Conservation (phyloP, 2,113 vertebrate genomes). For the Dicerorhinus sumatrensis region DNA sequence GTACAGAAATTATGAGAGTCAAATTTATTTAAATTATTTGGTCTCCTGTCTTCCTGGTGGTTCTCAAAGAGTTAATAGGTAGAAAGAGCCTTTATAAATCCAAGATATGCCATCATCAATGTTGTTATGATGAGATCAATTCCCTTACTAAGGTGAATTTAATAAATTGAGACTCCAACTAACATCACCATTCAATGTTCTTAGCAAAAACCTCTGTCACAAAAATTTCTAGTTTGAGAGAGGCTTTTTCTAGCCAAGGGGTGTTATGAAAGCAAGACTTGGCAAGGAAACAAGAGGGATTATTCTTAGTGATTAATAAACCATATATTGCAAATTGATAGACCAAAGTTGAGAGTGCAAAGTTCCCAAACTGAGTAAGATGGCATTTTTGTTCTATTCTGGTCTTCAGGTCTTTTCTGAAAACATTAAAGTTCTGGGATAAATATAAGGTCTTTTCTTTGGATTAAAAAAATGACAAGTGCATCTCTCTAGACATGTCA, state of each 20-base stretch:
- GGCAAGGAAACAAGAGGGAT: not conserved
- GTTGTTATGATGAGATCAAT: not conserved
- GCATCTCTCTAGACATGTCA: not conserved
- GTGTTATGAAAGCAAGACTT: not conserved
- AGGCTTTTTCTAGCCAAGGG: not conserved
- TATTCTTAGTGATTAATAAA: not conserved
- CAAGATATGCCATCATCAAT: not conserved
- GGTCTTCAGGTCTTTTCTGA: not conserved
- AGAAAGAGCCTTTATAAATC: constrained; percentile 5
- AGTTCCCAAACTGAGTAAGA: not conserved
- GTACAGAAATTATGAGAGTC: not conserved
- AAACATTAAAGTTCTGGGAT: not conserved
- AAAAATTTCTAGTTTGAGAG: constrained; percentile 30
- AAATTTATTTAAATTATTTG: not conserved
- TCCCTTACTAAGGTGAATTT: constrained; percentile 5
- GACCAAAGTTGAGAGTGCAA: not conserved
- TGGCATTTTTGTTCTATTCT: not conserved
- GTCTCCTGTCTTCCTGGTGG: not conserved
- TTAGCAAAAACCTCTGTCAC: not conserved
- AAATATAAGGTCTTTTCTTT: not conserved
- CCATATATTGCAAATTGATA: not conserved
- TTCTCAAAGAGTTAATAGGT: not conserved
- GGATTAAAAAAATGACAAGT: not conserved
- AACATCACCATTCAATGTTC: constrained; percentile 7
- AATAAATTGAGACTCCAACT: not conserved